Evolutionary conservation across 2,113 vertebrate genomes (phyloP), one percentile per base, ranked within the genome.

Genomic region (Collichthys lucidus): DNA sequence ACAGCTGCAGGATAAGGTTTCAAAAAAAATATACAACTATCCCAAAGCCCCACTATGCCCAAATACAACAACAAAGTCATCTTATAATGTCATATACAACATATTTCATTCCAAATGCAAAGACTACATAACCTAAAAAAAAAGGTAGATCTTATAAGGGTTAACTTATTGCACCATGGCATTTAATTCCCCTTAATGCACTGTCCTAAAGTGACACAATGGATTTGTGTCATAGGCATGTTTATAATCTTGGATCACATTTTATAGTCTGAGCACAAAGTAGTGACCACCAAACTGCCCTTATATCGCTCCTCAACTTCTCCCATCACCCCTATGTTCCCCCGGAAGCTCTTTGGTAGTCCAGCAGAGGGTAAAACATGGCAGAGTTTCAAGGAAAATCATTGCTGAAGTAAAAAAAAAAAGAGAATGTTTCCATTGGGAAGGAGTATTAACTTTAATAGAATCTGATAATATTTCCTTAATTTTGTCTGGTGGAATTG

Each of bases 171-270:
- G 52, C 26, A 59, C 19, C 44, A 17, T 17, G 31, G 63, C 29
- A 82, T 49, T 79, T 86, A 74, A 79, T 74, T 73, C 80, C 61
- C 17, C 31, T 63, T 75, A 26, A 26, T 26, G 26, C 26, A 2
- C 26, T 92, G 75, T 88, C 88, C 73, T 83, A 59, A 84, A 85
- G 74, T 83, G 87, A 88, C 90, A 81, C 74, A 70, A 77, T 74
- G 67, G 20, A 57, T 83, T 69, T 85, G 59, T 92, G 86, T 88
- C 86, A 70, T 69, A 74, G 77, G 74, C 65, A 77, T 52, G 69
- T 90, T 86, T 82, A 55, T 83, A 66, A 79, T 89, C 82, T 78
- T 77, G 87, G 86, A 91, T 91, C 84, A 68, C 64, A 80, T 89
- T 86, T 86, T 80, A 55, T 9, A 42, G 29, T 65, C 59, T 89